Evolutionary conservation across 1,140 invertebrate genomes (phyloP), one percentile per base, ranked within the genome.

Genomic region (Philopotamus ludificatus): DNA sequence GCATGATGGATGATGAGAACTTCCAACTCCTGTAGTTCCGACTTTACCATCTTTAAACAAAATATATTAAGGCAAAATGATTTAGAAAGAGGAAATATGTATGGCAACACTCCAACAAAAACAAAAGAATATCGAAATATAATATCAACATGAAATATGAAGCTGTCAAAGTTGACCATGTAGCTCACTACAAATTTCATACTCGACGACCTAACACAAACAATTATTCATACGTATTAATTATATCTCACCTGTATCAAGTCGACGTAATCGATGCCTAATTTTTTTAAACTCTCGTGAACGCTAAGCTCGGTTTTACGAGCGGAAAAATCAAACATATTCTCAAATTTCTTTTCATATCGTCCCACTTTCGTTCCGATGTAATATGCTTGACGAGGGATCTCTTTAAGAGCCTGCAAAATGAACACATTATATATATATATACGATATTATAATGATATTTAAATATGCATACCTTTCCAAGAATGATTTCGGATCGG

Each of bases 301-400:
- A 98, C 83, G 73, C 88, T 91, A 45, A 82, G 75, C 4, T 84
- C 78, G 0, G 90, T 90, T 76, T 87, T 88, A 67, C 91, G 84
- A 0, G 85, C 80, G 1, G 89, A 86, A 76, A 95, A 97, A 75
- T 98, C 90, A 76, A 97, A 96, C 88, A 94, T 93, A 51, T 85
- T 79, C 26, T 84, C 81, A 18, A 82, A 84, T 61, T 90, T 83
- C 22, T 83, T 77, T 66, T 89, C 87, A 73, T 95, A 97, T 58
- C 94, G 83, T 1, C 92, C 92, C 34, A 93, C 86, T 83, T 98
- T 98, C n/a, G 93, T 96, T 9, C 87, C 90, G n/a, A 98, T 84
- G 73, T 94, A 95, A 77, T 91, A 97, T 1, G 90, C 82, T 67
- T 89, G 71, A 22, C 95, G 80, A 0, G 94, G 94, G 61, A 96